Percentiles rank a stretch among this genome's conserved stretches.
Evolutionary conservation across 1,140 invertebrate species (phyloP).

Genomic region (Diprion similis): DNA sequence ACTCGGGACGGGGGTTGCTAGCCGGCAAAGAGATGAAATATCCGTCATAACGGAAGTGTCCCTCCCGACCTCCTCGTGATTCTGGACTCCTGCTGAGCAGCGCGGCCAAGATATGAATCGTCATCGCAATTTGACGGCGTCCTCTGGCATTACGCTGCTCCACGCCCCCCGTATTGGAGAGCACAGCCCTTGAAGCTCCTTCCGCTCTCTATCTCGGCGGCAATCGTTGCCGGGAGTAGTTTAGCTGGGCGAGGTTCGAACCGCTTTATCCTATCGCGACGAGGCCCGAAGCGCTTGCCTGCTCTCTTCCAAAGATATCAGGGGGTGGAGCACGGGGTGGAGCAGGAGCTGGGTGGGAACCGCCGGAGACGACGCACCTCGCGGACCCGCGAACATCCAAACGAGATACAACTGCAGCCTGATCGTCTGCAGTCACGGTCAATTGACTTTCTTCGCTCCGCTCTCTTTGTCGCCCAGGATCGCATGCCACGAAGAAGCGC

Average conservation of each 20-base stretch:
- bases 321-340: not conserved
- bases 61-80: not conserved
- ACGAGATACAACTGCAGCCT: too few relatives aligned
- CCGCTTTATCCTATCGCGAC: not conserved
- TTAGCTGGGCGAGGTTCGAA: not conserved
- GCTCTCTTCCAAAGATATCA: not conserved
- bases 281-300: not conserved
- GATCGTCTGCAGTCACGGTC: not conserved
- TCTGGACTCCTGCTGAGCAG: not conserved
- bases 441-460: not conserved
- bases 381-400: not conserved
- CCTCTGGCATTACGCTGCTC: not conserved
- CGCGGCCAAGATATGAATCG: constrained; percentile 4
- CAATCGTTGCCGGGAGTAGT: not conserved
- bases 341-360: not conserved
- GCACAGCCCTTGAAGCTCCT: not conserved
- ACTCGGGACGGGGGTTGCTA: not conserved
- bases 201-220: not conserved
- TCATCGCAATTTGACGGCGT: not conserved
- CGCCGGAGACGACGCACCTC: not conserved
- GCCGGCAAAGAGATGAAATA: not conserved
- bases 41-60: not conserved
- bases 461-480: not conserved
- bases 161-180: not conserved
- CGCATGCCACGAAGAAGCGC: not conserved